These are phyloP conservation scores for Drosophila triauraria DNA, from an alignment of 1,140 invertebrate genomes.

Conservation along the genomic window DNA sequence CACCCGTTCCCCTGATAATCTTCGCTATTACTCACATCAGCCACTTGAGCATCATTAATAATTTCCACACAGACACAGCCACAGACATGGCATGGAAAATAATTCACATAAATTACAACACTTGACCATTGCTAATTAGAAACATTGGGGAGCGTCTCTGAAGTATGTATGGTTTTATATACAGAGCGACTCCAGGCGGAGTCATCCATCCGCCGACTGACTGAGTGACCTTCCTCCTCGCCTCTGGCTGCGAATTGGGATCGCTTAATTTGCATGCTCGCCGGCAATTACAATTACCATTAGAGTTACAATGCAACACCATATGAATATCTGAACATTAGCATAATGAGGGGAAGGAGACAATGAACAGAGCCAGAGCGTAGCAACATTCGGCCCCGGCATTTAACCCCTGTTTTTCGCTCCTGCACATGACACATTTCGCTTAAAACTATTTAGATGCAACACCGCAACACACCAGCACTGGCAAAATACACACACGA, in stretches of 20 bases:
- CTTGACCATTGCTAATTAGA: constrained; percentile 58
- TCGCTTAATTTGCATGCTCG: constrained; percentile 70
- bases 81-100: constrained; percentile 14
- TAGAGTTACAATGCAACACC: constrained; percentile 48
- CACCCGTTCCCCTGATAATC: constrained; percentile 11
- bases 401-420: constrained; percentile 24
- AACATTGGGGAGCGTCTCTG: constrained; percentile 24
- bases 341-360: constrained; percentile 64
- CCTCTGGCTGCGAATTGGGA: constrained; percentile 13
- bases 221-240: constrained; percentile 14
- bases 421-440: constrained; percentile 56
- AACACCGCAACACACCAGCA: constrained; percentile 22
- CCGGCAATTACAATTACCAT: constrained; percentile 60
- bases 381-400: constrained; percentile 36
- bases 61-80: constrained; percentile 20
- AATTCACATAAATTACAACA: constrained; percentile 49
- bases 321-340: constrained; percentile 38
- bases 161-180: constrained; percentile 7
- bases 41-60: constrained; percentile 49
- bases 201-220: constrained; percentile 5
- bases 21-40: constrained; percentile 25
- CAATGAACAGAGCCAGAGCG: constrained; percentile 23
- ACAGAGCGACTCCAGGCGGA: constrained; percentile 14
- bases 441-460: constrained; percentile 49
- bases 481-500: constrained; percentile 2